Percentiles rank a stretch among this genome's conserved stretches.
Evolutionary conservation across 2,113 vertebrate genomes (phyloP).

Genomic region (Chionodraco myersi): DNA sequence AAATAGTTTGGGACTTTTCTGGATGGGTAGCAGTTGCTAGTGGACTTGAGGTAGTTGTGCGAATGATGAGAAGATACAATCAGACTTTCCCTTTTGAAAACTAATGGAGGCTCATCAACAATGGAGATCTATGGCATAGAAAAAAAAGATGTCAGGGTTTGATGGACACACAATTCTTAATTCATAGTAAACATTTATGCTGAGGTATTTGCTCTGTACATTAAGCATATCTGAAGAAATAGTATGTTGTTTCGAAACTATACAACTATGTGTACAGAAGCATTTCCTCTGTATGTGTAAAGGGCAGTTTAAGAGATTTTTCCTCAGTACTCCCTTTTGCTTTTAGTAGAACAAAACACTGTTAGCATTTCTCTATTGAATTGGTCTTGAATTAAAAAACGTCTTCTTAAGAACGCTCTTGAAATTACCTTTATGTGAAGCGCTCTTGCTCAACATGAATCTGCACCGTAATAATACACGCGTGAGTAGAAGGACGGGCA

Average conservation of each 20-base stretch:
- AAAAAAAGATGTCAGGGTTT: neutral
- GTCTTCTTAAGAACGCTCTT: neutral
- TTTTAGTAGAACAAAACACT: neutral
- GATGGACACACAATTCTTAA: neutral
- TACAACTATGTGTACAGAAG: neutral
- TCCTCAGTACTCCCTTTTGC: neutral
- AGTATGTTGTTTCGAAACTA: too few relatives aligned
- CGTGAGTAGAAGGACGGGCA: constrained; percentile 21
- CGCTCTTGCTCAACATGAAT: constrained; percentile 4
- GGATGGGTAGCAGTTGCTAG: neutral
- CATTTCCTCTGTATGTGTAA: neutral
- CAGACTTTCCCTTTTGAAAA: neutral
- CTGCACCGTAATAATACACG: constrained; percentile 2
- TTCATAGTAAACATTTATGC: neutral
- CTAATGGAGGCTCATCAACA: neutral
- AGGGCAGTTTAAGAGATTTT: neutral
- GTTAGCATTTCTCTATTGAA: neutral
- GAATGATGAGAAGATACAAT: neutral
- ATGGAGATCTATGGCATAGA: neutral
- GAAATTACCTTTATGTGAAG: constrained; percentile 4
- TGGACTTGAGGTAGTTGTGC: neutral
- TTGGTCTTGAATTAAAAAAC: constrained; percentile 1
- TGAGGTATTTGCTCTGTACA: too few relatives aligned
- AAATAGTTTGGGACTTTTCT: neutral
- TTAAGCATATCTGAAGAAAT: neutral